Conservation (phyloP, 2,113 vertebrate species). For the Antigone vipio region DNA sequence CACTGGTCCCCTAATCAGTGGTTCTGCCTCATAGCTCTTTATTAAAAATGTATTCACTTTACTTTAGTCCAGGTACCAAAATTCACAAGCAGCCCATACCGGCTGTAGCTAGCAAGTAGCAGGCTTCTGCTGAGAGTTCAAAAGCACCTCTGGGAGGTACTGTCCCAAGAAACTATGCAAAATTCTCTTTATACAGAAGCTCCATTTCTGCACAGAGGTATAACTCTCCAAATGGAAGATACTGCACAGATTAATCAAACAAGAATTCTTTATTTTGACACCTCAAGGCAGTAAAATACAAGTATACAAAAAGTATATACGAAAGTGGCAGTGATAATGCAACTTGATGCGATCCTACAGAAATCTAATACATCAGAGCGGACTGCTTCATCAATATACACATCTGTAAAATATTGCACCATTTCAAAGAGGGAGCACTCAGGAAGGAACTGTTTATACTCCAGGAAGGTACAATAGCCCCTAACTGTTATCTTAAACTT, state of each 20-base stretch:
- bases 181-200: not conserved
- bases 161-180: not conserved
- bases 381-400: not conserved
- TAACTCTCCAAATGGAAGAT: not conserved
- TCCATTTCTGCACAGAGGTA: not conserved
- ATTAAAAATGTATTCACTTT: not conserved
- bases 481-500: not conserved
- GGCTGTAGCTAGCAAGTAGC: not conserved
- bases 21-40: not conserved
- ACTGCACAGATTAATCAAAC: not conserved
- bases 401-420: conserved; percentile 34
- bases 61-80: not conserved
- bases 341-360: conserved; percentile 22
- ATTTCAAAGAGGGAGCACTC: not conserved
- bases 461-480: not conserved
- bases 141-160: not conserved
- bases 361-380: not conserved
- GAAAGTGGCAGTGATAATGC: conserved; percentile 64
- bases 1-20: not conserved
- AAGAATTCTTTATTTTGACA: conserved; percentile 72
- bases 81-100: not conserved
- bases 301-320: conserved; percentile 30
- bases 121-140: not conserved
- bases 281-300: conserved; percentile 53
- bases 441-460: not conserved